A percentile compares a stretch with the other conserved stretches of the same genome.
Evolutionary conservation across 2,888 invertebrate species (phyloP).

Genomic region (Cantharis nigra): DNA sequence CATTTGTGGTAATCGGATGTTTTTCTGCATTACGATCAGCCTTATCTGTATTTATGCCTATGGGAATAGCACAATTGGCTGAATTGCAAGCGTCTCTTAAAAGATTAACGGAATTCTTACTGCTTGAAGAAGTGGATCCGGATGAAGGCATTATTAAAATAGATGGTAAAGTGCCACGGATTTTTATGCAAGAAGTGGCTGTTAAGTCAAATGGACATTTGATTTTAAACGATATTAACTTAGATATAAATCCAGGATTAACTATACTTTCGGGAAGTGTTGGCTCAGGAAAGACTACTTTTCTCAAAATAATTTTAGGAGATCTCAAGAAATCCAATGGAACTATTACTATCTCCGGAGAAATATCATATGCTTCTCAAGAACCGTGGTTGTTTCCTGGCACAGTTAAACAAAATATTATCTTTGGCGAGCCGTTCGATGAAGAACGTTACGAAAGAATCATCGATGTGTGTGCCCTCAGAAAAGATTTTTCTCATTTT

Average conservation of each 20-base stretch:
- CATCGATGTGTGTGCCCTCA: constrained; percentile 64
- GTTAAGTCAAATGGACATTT: constrained; percentile 59
- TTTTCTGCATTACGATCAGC: constrained; percentile 85
- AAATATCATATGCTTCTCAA: constrained; percentile 60
- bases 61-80: constrained; percentile 79
- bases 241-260: constrained; percentile 51
- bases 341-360: constrained; percentile 65
- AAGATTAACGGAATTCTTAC: constrained; percentile 68
- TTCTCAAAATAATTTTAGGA: constrained; percentile 62
- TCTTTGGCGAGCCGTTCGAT: constrained; percentile 68
- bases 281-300: constrained; percentile 64
- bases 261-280: constrained; percentile 64
- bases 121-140: constrained; percentile 61
- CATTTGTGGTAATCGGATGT: constrained; percentile 88
- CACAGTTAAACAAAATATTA: constrained; percentile 74
- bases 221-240: constrained; percentile 51
- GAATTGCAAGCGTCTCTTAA: constrained; percentile 77
- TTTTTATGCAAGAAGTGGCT: constrained; percentile 59
- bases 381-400: constrained; percentile 63
- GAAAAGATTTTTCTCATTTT: constrained; percentile 70
- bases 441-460: constrained; percentile 61
- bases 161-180: neutral
- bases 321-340: constrained; percentile 72
- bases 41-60: constrained; percentile 88
- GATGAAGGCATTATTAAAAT: constrained; percentile 34